phyloP scores from a whole-genome alignment of 2,888 invertebrate species.

The Aspidapion aeneum region DNA sequence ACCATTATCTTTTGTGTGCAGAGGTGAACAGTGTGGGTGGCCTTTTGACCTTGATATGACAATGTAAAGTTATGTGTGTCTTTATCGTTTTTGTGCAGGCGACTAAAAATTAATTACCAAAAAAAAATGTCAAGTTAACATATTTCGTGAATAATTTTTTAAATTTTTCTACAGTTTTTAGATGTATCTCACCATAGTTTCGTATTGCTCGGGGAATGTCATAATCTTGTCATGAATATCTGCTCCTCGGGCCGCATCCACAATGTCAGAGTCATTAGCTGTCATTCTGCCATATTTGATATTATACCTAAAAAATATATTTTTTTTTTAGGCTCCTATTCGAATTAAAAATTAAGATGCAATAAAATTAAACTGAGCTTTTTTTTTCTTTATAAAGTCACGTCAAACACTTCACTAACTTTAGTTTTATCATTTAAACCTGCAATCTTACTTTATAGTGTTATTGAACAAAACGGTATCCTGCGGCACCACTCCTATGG shows the following conservation, averaged over 20 bases:
- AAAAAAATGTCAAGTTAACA: too few relatives aligned
- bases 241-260: conserved; percentile 85
- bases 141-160: too few relatives aligned
- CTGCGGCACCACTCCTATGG: conserved; percentile 95
- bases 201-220: conserved; percentile 85
- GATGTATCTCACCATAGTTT: conserved; percentile 61
- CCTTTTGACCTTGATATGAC: too few relatives aligned
- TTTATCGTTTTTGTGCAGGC: too few relatives aligned
- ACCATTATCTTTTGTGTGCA: too few relatives aligned
- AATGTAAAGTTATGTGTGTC: too few relatives aligned
- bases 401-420: too few relatives aligned
- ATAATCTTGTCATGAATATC: conserved; percentile 92
- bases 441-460: conserved; percentile 64
- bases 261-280: conserved; percentile 77
- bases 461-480: conserved; percentile 96
- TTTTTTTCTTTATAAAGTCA: conserved; percentile 1
- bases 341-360: too few relatives aligned
- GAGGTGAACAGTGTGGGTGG: too few relatives aligned
- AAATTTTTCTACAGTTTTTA: too few relatives aligned
- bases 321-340: background rate
- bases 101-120: too few relatives aligned
- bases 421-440: too few relatives aligned
- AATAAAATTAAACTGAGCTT: background rate
- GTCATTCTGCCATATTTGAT: conserved; percentile 87
- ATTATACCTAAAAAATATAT: conserved; percentile 64